These are phyloP conservation scores for Bettongia penicillata DNA, from an alignment of 2,113 vertebrate genomes.

Conservation along the genomic window DNA sequence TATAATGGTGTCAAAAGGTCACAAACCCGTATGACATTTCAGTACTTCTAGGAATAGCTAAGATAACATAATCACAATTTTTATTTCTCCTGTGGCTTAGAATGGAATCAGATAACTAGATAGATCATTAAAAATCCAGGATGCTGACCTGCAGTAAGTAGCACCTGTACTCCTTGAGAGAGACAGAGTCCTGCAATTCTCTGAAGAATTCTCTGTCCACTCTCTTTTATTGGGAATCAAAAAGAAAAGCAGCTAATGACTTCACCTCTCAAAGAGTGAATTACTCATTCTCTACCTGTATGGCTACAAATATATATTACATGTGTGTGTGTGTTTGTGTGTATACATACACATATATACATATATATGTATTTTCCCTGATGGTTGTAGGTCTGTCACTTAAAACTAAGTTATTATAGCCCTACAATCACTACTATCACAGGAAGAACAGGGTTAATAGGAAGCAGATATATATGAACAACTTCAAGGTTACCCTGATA, in stretches of 20 bases:
- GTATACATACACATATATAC: too few relatives aligned
- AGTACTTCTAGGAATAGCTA: slow-evolving; percentile 62
- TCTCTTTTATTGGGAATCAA: slow-evolving; percentile 59
- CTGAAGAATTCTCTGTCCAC: slow-evolving; percentile 55
- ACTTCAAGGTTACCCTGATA: neutral
- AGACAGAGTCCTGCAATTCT: slow-evolving; percentile 48
- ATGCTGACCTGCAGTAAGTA: slow-evolving; percentile 64
- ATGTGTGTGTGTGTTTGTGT: too few relatives aligned
- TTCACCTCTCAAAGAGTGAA: slow-evolving; percentile 59
- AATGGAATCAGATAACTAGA: slow-evolving; percentile 63
- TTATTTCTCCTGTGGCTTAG: slow-evolving; percentile 64
- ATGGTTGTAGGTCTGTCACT: neutral
- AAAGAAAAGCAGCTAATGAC: slow-evolving; percentile 63
- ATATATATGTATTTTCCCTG: neutral
- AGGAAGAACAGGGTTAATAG: neutral
- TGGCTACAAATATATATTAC: slow-evolving; percentile 19
- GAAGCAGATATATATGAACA: slow-evolving; percentile 31
- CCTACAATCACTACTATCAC: neutral
- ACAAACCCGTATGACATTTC: slow-evolving; percentile 59
- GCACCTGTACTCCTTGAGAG: slow-evolving; percentile 59
- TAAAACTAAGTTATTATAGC: slow-evolving; percentile 50
- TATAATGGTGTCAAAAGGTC: slow-evolving; percentile 60
- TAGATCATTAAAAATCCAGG: slow-evolving; percentile 74
- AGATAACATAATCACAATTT: slow-evolving; percentile 66
- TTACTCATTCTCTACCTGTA: slow-evolving; percentile 51